Evolutionary conservation across 2,797 vertebrate species (phyloP), one percentile per base, ranked within the genome.

Genomic region (Distichodus sexfasciatus): DNA sequence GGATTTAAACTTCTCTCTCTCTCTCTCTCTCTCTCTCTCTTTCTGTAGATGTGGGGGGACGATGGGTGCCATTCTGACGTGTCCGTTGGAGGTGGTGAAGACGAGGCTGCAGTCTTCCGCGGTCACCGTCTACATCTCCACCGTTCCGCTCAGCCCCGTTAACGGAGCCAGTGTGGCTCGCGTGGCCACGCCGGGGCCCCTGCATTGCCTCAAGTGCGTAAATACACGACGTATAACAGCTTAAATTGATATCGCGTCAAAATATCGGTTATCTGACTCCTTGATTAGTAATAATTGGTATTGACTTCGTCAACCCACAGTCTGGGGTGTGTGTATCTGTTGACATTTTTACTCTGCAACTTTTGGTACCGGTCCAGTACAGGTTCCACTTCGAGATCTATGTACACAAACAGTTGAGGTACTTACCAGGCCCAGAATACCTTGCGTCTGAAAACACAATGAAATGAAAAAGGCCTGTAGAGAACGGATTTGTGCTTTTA

Each of bases 51-150:
- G 96, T 84, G 97, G 97, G 66, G 97, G 97, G 71, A 99, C 97
- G 26, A 96, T 99, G 79, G 97, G 96, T 38, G 97, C 97, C 74
- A 96, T 98, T 85, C 86, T 99, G 86, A 99, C 97, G 62, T 99
- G 97, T 88, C 97, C 97, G 6, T 89, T 99, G 82, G 97, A 99
- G 89, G 97, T 99, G 87, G 96, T 99, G 66, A 99, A 99, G 85
- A 99, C 97, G 41, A 91, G 97, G 21, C 83, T 99, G 72, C 97
- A 99, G 87, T 98, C 97, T 1, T 99, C 97, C 3, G 92, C 94
- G 46, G 84, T 98, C 81, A 95, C 93, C 0, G 83, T 98, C 2
- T 98, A 96, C 59, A 87, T 98, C 82, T 96, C 96, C 88, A 92
- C 95, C 89, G 95, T 99, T 76, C 94, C 97, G 79, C 91, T 98